These are phyloP conservation scores for Euphysa ruthae DNA, from an alignment of 30 jellyfish, hydroid and myxozoan species.

Conservation along the genomic window DNA sequence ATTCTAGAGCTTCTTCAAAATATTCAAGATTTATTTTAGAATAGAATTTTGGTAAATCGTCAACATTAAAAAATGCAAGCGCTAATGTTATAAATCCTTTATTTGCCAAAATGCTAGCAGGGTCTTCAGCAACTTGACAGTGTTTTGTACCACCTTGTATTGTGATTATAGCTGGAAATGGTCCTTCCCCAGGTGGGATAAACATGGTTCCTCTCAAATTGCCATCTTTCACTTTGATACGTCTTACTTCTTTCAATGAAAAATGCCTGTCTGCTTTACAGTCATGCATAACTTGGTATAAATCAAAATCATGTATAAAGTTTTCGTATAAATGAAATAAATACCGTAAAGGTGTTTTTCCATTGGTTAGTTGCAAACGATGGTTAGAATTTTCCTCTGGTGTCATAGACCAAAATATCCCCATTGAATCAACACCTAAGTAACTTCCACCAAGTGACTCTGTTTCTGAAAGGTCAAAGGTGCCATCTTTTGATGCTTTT, in stretches of 20 bases:
- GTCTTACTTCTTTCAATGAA: constrained; percentile 19
- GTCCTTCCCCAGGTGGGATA: constrained; percentile 35
- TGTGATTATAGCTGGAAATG: constrained; percentile 43
- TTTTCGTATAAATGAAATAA: background rate
- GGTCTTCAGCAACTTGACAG: constrained; percentile 37
- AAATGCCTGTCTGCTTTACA: background rate
- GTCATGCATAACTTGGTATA: background rate
- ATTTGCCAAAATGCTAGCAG: constrained; percentile 55
- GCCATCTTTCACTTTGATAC: constrained; percentile 33
- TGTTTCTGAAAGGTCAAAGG: background rate
- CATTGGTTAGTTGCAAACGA: background rate
- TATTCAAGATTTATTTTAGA: background rate
- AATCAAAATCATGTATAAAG: background rate
- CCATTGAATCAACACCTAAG: background rate
- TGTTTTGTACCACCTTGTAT: background rate
- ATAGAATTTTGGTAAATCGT: constrained; percentile 37
- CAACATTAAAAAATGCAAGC: constrained; percentile 52
- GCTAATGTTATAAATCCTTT: constrained; percentile 68
- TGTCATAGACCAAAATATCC: background rate
- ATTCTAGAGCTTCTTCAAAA: constrained; percentile 27
- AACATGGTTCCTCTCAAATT: constrained; percentile 43
- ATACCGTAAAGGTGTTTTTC: background rate
- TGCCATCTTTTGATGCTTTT: background rate
- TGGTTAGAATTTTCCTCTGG: background rate
- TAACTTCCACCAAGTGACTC: background rate